A percentile compares a stretch with the other conserved stretches of the same genome.
phyloP scores from a whole-genome alignment of 2,113 vertebrate species.

The Redunca redunca region DNA sequence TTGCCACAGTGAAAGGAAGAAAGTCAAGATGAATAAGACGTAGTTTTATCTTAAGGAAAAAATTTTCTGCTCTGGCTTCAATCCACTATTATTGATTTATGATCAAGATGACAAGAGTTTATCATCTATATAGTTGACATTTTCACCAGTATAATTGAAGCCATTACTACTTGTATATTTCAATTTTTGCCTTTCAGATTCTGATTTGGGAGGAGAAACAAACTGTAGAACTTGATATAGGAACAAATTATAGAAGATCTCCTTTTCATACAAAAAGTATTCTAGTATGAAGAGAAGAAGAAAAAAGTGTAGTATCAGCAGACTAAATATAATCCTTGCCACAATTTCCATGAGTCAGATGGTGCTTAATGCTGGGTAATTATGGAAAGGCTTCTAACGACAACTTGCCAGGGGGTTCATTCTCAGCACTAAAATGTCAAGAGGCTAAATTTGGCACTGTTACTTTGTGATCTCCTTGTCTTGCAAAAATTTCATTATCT shows the following conservation, averaged over 20 bases:
- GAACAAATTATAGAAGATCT: neutral
- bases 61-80: neutral
- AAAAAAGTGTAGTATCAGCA: constrained; percentile 61
- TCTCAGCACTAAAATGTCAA: constrained; percentile 55
- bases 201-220: constrained; percentile 1
- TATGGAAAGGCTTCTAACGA: constrained; percentile 49
- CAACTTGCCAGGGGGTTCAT: constrained; percentile 30
- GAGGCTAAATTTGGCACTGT: constrained; percentile 38
- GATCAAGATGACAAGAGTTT: neutral
- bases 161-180: neutral
- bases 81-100: neutral
- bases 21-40: neutral
- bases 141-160: neutral
- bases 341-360: constrained; percentile 71
- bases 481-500: constrained; percentile 44
- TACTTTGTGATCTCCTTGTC: neutral
- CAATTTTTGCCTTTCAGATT: neutral
- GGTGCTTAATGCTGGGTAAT: constrained; percentile 50
- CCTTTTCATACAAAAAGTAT: constrained; percentile 44
- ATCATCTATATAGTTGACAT: neutral
- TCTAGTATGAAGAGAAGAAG: constrained; percentile 41
- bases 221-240: neutral
- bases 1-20: neutral
- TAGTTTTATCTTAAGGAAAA: neutral
- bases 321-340: constrained; percentile 71